Evolutionary conservation across 2,797 vertebrate species (phyloP), one percentile per base, ranked within the genome.

Genomic region (Eidolon dupreanum): DNA sequence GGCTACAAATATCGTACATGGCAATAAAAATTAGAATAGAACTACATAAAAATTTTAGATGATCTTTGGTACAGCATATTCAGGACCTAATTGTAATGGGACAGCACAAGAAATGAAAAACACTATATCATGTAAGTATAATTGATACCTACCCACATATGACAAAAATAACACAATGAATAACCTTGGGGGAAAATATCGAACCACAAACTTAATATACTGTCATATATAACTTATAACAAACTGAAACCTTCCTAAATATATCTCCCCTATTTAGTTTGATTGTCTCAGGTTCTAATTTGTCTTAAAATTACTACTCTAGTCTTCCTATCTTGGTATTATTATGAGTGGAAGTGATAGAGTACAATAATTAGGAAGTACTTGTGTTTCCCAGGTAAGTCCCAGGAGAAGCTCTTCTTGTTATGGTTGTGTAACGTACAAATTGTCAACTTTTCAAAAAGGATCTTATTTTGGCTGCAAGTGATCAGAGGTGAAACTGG

Each of bases 361-460:
- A 31, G 24, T 46, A 3, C 1, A 43, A 4, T 90, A 51, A 87
- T 78, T 70, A 75, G 36, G 20, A 41, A 41, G 1, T 51, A 28
- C 19, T 55, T 74, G 22, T 26, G 6, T 65, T 89, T 95, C 87
- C 6, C 41, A 36, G 26, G 13, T n/a, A 51, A 57, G 0, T 73
- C 20, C 26, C 51, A 63, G 36, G 38, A 91, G 53, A 93, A 73
- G 8, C 9, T 49, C 31, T 28, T 65, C 41, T 82, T 93, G 68
- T 38, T 86, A 3, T 74, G 22, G 15, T 31, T 73, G 82, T 63
- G 17, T 55, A 84, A 17, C 71, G 49, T 49, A 75, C 5, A 91
- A 75, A 75, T 87, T 65, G 36, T 75, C 49, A 92, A 11, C 16
- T 93, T 88, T 90, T 95, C 22, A 43, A 49, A 88, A 88, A 75